Evolutionary conservation across 1,140 invertebrate genomes (phyloP).

Genomic region (Drosophila yakuba): DNA sequence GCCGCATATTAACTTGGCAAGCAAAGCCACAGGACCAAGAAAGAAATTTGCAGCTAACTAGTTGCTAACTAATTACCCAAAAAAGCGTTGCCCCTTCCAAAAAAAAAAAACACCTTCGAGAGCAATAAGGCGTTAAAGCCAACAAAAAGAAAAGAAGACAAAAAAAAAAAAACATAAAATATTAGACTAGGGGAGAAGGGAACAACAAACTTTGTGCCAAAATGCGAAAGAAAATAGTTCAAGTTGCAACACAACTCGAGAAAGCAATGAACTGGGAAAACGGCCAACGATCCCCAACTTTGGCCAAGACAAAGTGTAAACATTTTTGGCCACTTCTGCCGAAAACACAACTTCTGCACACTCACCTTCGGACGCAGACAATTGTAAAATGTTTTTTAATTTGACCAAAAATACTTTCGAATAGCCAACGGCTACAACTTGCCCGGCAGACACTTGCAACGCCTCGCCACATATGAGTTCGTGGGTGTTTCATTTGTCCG

Average conservation of each 20-base stretch:
- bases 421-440: constrained; percentile 56
- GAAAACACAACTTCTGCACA: constrained; percentile 50
- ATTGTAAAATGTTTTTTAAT: constrained; percentile 82
- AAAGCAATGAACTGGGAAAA: constrained; percentile 47
- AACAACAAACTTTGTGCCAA: constrained; percentile 28
- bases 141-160: neutral
- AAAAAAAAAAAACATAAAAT: neutral
- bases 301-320: constrained; percentile 57
- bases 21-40: constrained; percentile 22
- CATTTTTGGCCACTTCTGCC: constrained; percentile 58
- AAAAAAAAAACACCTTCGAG: constrained; percentile 9
- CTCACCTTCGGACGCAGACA: constrained; percentile 52
- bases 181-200: constrained; percentile 4
- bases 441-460: constrained; percentile 51
- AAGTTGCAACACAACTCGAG: constrained; percentile 14
- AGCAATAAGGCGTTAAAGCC: constrained; percentile 7
- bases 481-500: constrained; percentile 13
- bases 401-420: constrained; percentile 74
- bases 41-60: constrained; percentile 66
- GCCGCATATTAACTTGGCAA: constrained; percentile 67
- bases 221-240: constrained; percentile 33
- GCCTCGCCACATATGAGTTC: constrained; percentile 33
- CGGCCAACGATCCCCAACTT: constrained; percentile 8
- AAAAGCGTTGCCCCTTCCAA: constrained; percentile 30
- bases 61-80: constrained; percentile 60